A percentile compares a stretch with the other conserved stretches of the same genome.
These are phyloP conservation scores for Cabera pusaria DNA, from an alignment of 2,888 invertebrate species.

Conservation along the genomic window DNA sequence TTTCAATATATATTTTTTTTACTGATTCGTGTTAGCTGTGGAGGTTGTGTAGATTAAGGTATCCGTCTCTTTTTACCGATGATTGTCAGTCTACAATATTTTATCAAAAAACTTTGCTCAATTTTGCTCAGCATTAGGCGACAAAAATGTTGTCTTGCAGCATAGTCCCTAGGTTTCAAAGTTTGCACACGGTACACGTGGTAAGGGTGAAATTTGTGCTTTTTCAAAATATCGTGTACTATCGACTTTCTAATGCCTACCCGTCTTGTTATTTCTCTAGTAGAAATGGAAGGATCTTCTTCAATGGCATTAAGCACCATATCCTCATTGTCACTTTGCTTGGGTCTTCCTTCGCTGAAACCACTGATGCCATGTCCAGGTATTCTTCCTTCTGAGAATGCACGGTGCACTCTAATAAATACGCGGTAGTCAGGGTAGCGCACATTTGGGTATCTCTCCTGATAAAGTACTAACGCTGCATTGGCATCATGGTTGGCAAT, in stretches of 20 bases:
- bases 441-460: slow-evolving; percentile 31
- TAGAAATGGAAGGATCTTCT: slow-evolving; percentile 25
- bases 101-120: slow-evolving; percentile 13
- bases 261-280: slow-evolving; percentile 21
- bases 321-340: slow-evolving; percentile 10
- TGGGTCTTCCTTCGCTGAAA: slow-evolving; percentile 15
- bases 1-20: too few species aligned
- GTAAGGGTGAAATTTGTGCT: slow-evolving; percentile 7
- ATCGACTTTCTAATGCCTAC: slow-evolving; percentile 14
- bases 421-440: slow-evolving; percentile 31
- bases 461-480: slow-evolving; percentile 31
- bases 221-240: slow-evolving; percentile 15
- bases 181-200: too few species aligned
- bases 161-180: too few species aligned
- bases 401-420: slow-evolving; percentile 25
- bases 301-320: slow-evolving; percentile 19
- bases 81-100: slow-evolving; percentile 3
- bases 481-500: too few species aligned
- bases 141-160: too few species aligned
- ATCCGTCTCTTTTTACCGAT: too few species aligned
- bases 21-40: too few species aligned
- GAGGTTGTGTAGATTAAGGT: too few species aligned
- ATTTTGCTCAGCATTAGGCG: slow-evolving; percentile 10
- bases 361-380: slow-evolving; percentile 23
- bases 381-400: slow-evolving; percentile 27